Base-by-base conservation (phyloP, 2,888 invertebrate genomes). In the Dorcus hopei region DNA sequence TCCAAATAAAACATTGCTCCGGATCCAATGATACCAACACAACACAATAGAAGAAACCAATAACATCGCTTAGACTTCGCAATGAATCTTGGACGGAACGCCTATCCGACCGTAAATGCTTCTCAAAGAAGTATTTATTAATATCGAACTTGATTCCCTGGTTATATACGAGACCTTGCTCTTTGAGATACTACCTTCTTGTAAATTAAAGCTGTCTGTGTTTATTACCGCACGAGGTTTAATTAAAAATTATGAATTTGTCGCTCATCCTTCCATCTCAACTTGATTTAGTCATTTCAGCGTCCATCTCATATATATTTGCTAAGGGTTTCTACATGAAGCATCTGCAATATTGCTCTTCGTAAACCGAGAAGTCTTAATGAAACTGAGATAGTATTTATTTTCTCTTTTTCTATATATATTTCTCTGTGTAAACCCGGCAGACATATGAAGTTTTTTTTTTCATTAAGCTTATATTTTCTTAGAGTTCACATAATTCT, bases 41-140 rank as follows among this genome's bases (percentile, higher is more conserved):
- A 62, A 65, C 62, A 68, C 68, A 68, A 69, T 69, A 61, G 69
- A 62, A 66, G 67, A 68, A 69, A 69, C 69, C 69, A 68, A 69
- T 69, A 69, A 67, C 64, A 65, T 53, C 61, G 61, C 66, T 64
- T 64, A 67, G 69, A 75, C 73, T 72, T 72, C 68, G 74, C 74
- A 72, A 74, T 77, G 77, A 78, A 77, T 78, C 77, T 75, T 67
- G 70, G 72, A 70, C 71, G 67, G 63, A 68, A 69, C 69, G 69
- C 69, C 69, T 67, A 68, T 62, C 62, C 62, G 65, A 67, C 66
- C 69, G 69, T 69, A 68, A 68, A 69, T 68, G 64, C 69, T 68
- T 68, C 68, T 67, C 68, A 68, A 68, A 68, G 70, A 68, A 68
- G 67, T 68, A 70, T 70, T 70, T 70, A 70, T 70, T 70, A 70